These are phyloP conservation scores for Macroglossus sobrinus DNA, from an alignment of 2,113 vertebrate species.

Conservation along the genomic window DNA sequence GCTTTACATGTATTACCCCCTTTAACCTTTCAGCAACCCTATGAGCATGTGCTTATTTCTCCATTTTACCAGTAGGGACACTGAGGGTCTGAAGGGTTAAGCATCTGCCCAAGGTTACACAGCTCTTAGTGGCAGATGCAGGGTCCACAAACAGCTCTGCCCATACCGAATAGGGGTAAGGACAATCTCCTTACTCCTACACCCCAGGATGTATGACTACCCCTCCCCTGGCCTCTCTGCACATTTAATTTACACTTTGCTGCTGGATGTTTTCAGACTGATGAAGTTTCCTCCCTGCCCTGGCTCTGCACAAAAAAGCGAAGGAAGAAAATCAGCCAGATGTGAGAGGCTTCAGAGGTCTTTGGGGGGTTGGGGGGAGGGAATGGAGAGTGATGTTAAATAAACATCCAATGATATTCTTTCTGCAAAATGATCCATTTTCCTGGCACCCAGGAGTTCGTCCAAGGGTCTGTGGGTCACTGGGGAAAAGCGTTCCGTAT, in stretches of 20 bases:
- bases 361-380: constrained; percentile 23
- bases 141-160: neutral
- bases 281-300: constrained; percentile 77
- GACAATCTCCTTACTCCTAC: neutral
- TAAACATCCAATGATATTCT: constrained; percentile 83
- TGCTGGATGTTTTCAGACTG: constrained; percentile 74
- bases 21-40: neutral
- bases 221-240: constrained; percentile 10
- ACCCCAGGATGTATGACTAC: neutral
- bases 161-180: neutral
- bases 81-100: neutral
- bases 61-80: neutral
- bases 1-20: no score
- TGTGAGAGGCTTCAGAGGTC: constrained; percentile 80
- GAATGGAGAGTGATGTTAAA: constrained; percentile 77
- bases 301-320: constrained; percentile 66
- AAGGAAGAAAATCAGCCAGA: constrained; percentile 81
- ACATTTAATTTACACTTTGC: constrained; percentile 71
- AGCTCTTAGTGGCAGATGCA: neutral
- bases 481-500: constrained; percentile 77
- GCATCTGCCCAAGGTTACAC: neutral
- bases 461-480: constrained; percentile 85
- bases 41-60: neutral
- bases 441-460: constrained; percentile 83
- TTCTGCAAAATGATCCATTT: constrained; percentile 83